Percentiles rank a stretch among this genome's conserved stretches.
These are phyloP conservation scores for Agraylea sexmaculata DNA, from an alignment of 1,140 invertebrate species.

Conservation along the genomic window DNA sequence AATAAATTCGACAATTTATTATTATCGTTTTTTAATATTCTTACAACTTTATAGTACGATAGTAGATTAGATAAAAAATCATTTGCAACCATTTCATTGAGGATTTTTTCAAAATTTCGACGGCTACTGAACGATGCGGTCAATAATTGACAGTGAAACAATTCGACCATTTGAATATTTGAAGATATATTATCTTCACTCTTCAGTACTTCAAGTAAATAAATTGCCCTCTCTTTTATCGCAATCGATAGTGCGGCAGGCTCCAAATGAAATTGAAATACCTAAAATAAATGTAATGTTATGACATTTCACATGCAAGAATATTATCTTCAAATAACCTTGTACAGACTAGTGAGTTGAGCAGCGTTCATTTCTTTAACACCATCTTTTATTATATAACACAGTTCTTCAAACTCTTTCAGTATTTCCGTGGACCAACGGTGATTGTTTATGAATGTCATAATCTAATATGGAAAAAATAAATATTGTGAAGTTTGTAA, in stretches of 20 bases:
- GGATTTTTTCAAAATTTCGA: conserved; percentile 22
- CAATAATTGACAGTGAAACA: conserved; percentile 6
- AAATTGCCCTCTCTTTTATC: neutral
- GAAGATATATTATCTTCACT: conserved; percentile 8
- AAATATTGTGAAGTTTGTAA: neutral
- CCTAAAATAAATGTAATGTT: conserved; percentile 11
- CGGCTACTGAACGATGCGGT: conserved; percentile 20
- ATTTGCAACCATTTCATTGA: conserved; percentile 22
- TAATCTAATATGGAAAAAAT: neutral
- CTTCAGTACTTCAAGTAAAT: conserved; percentile 13
- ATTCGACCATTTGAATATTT: conserved; percentile 4
- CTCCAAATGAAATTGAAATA: conserved; percentile 11
- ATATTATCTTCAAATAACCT: conserved; percentile 5
- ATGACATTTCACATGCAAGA: neutral
- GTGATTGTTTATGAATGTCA: conserved; percentile 8
- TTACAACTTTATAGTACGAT: conserved; percentile 25
- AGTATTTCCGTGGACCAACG: conserved; percentile 5
- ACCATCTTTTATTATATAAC: conserved; percentile 3
- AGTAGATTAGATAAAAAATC: conserved; percentile 19
- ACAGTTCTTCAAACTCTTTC: neutral
- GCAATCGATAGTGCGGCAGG: conserved; percentile 2
- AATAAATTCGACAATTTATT: conserved; percentile 24
- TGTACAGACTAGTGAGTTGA: conserved; percentile 7
- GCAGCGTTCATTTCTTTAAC: conserved; percentile 4
- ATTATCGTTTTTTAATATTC: conserved; percentile 26